Evolutionary conservation across 2,888 invertebrate genomes (phyloP), one percentile per base, ranked within the genome.

Genomic region (Cantharis lateralis): DNA sequence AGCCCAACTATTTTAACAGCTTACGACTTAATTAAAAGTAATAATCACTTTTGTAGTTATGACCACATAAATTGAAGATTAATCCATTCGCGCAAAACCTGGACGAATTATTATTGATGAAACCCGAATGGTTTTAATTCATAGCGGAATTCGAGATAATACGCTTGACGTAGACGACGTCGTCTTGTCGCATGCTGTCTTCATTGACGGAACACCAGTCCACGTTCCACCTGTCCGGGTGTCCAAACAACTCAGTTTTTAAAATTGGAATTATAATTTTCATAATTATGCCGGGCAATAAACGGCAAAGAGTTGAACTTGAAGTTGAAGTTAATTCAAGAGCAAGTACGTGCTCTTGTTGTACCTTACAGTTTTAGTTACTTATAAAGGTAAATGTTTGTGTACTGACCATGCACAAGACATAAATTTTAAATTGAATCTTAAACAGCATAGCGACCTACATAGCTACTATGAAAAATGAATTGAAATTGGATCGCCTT

Each of bases 371-470:
- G 71, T 77, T 77, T 77, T 72, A 72, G 74, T 70, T 74, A 20
- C 71, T 74, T 71, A 72, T 66, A 63, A 68, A 66, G 72, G 73
- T 71, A 72, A 76, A 62, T 78, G 80, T 80, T 80, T 80, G 79
- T 72, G 76, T 76, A 79, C 79, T 78, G 78, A 80, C 79, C 80
- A 75, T 77, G 76, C 80, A 71, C 77, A 79, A 79, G 78, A 76
- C 72, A 80, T 80, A 79, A 79, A 79, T 76, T 79, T 80, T 77
- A 74, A 76, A 79, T 78, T 80, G 70, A 80, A 82, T 69, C 73
- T 81, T 79, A 72, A 78, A 28, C 82, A 26, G 78, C 82, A 69
- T 79, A 82, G 66, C 85, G 78, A 80, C 88, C 68, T 87, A 84
- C 75, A 88, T 88, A 79, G 74, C 3, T 20, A 24, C 64, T 66